These are phyloP conservation scores for Lacanobia wlatinum DNA, from an alignment of 2,888 invertebrate genomes.

Conservation along the genomic window DNA sequence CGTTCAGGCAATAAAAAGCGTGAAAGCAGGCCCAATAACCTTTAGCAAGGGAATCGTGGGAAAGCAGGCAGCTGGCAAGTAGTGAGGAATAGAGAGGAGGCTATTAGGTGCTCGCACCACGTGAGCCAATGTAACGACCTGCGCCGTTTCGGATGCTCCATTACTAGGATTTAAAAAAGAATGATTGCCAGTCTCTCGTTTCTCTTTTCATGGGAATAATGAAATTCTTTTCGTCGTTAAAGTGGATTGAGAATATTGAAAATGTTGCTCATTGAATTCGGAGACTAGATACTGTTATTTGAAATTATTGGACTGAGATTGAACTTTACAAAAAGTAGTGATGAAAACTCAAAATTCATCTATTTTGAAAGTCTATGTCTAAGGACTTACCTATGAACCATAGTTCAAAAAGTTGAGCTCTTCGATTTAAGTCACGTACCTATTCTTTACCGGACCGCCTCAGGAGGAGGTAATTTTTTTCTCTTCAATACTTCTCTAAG, in stretches of 20 bases:
- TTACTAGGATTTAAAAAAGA: slow-evolving; percentile 77
- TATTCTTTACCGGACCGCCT: not conserved
- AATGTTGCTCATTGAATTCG: slow-evolving; percentile 35
- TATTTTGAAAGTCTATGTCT: not conserved
- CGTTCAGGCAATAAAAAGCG: slow-evolving; percentile 90
- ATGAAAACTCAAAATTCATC: not conserved
- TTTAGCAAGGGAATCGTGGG: slow-evolving; percentile 87
- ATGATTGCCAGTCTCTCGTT: slow-evolving; percentile 62
- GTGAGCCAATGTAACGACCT: slow-evolving; percentile 83
- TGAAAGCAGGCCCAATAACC: slow-evolving; percentile 90
- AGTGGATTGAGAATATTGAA: slow-evolving; percentile 45
- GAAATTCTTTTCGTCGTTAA: slow-evolving; percentile 51
- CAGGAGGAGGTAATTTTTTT: not conserved
- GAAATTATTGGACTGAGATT: slow-evolving; percentile 1
- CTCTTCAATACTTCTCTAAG: not conserved
- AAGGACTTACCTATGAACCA: not conserved
- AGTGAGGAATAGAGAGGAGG: slow-evolving; percentile 86
- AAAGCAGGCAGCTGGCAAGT: slow-evolving; percentile 84
- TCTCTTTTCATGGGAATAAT: slow-evolving; percentile 63
- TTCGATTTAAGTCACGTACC: not conserved
- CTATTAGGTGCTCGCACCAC: slow-evolving; percentile 86
- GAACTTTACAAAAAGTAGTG: not conserved
- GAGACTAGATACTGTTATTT: not conserved
- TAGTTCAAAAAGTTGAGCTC: no score
- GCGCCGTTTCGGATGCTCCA: slow-evolving; percentile 80